A percentile compares a stretch with the other conserved stretches of the same genome.
Evolutionary conservation across 2,888 invertebrate species (phyloP).

Genomic region (Achlya flavicornis): DNA sequence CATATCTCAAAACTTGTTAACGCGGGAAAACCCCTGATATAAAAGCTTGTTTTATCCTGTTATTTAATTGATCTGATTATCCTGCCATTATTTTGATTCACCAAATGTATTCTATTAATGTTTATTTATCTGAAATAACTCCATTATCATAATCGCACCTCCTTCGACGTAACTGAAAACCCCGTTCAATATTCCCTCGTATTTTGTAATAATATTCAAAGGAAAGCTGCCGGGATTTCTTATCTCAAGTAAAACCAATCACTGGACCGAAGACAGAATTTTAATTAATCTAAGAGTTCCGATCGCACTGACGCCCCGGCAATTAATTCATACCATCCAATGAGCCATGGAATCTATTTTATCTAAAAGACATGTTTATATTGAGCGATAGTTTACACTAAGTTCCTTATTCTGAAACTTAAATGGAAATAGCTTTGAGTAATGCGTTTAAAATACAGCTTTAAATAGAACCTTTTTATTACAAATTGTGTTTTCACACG

Average conservation of each 20-base stretch:
- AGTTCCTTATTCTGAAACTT: not conserved
- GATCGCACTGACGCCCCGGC: slow-evolving; percentile 39
- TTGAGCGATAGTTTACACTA: slow-evolving; percentile 11
- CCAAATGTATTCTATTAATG: not conserved
- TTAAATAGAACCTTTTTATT: not conserved
- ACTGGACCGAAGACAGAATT: slow-evolving; percentile 52
- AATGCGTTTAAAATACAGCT: not conserved
- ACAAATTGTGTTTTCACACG: not conserved
- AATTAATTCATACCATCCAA: slow-evolving; percentile 49
- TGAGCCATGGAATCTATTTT: slow-evolving; percentile 24
- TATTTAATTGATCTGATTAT: too few species aligned
- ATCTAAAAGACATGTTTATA: slow-evolving; percentile 18
- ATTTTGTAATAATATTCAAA: slow-evolving; percentile 23
- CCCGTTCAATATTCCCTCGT: slow-evolving; percentile 3
- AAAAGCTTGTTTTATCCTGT: not conserved
- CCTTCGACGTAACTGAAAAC: slow-evolving; percentile 7
- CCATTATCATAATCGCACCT: not conserved
- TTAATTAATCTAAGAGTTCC: slow-evolving; percentile 55
- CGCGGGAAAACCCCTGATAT: not conserved
- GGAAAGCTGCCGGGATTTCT: slow-evolving; percentile 39
- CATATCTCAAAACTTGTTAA: too few species aligned
- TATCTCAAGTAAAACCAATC: slow-evolving; percentile 57
- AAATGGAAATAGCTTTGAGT: not conserved
- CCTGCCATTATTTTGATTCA: not conserved
- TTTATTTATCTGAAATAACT: not conserved